phyloP scores from a whole-genome alignment of 1,140 invertebrate genomes.

The Drosophila simulans region DNA sequence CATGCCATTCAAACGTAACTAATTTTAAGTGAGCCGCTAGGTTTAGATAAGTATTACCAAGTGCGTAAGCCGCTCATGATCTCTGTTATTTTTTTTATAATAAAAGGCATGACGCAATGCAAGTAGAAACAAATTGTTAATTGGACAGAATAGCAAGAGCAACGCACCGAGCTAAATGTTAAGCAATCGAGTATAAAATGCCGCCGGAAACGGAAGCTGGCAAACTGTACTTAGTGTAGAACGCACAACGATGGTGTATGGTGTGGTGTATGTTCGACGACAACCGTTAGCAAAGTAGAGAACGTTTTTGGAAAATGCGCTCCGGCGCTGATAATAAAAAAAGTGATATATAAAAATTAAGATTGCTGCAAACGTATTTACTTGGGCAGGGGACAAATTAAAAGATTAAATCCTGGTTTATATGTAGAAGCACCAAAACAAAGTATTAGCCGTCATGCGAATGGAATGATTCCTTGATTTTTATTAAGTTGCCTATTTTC shows the following conservation, averaged over 20 bases:
- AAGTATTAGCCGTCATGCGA: not conserved
- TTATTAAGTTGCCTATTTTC: no score
- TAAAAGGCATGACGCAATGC: conserved; percentile 26
- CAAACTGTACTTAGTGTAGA: conserved; percentile 52
- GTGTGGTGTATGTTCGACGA: conserved; percentile 43
- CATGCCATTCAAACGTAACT: conserved; percentile 51
- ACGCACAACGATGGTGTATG: conserved; percentile 24
- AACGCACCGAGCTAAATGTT: conserved; percentile 58
- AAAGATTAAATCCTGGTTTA: not conserved
- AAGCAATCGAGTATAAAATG: conserved; percentile 54
- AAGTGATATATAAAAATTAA: conserved; percentile 61
- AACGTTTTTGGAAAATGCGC: conserved; percentile 72
- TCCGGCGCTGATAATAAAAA: conserved; percentile 53
- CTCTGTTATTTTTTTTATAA: conserved; percentile 59
- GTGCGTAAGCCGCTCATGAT: conserved; percentile 39
- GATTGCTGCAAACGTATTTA: not conserved
- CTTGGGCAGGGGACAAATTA: no score
- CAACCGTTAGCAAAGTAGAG: conserved; percentile 69
- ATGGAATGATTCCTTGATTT: not conserved
- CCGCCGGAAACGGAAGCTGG: conserved; percentile 40
- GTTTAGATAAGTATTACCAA: conserved; percentile 55
- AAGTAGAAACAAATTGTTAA: conserved; percentile 45
- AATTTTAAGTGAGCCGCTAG: conserved; percentile 41
- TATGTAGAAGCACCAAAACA: not conserved
- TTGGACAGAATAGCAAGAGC: conserved; percentile 44